Evolutionary conservation across 2,113 vertebrate species (phyloP), one percentile per base, ranked within the genome.

Genomic region (Notarius quadriscutis): DNA sequence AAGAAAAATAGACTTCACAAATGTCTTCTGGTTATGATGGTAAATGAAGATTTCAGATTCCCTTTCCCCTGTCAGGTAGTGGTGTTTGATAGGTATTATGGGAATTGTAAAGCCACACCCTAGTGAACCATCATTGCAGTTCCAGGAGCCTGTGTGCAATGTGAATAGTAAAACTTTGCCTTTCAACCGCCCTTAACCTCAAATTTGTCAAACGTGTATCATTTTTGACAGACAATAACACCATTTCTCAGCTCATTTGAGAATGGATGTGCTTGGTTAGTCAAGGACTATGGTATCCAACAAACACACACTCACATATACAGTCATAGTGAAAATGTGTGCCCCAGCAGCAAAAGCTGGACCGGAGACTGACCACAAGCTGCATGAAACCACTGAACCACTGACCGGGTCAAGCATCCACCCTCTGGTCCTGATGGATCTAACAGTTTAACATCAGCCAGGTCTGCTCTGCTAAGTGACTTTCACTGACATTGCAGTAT

Each of bases 301-400:
- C 25, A 60, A 51, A 86, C 86, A 85, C 87, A 87, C 71, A 87
- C 89, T 84, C 65, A 84, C 65, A 83, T 81, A 79, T 77, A 86
- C 63, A 84, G 72, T 86, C 85, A 87, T 57, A 71, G 50, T 84
- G 65, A 86, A 80, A 86, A 55, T 79, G 85, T 89, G 87, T 84
- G 87, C 83, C 90, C 86, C 88, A 86, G 88, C 81, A 89, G 82
- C 62, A 85, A 84, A 87, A 72, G 78, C 84, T 92, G 87, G 88
- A 86, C 87, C 58, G 17, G 82, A 84, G 87, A 86, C 83, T 89
- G 89, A 89, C 89, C 89, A 84, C 89, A 89, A 75, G 86, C 87
- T 85, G 87, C 65, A 86, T 88, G 83, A 91, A 91, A 91, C 90
- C 90, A 86, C 87, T 75, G 83, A 89, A 90, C 90, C 90, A 88